Conservation (phyloP, 1,140 invertebrate species). For the Asbolus verrucosus region DNA sequence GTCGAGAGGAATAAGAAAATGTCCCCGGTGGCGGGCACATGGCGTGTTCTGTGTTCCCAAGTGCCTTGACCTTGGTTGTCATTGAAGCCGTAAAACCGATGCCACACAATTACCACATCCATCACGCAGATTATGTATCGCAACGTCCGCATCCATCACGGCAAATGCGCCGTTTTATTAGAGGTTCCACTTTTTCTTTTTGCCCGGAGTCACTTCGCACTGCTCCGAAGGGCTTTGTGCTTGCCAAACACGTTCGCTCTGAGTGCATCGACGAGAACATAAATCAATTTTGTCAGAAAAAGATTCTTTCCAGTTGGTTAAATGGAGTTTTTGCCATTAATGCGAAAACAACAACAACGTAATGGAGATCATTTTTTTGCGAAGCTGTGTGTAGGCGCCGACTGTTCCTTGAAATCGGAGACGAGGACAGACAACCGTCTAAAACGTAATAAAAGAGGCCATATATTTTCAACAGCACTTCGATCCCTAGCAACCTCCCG, state of each 20-base stretch:
- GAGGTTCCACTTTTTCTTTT: background rate
- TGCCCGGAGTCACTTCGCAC: too few relatives aligned
- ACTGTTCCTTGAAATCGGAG: background rate
- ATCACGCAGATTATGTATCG: conserved; percentile 3
- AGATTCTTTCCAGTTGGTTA: too few relatives aligned
- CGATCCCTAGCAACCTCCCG: conserved; percentile 40
- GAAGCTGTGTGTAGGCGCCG: background rate
- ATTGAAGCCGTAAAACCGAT: conserved; percentile 19
- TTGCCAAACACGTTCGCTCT: background rate
- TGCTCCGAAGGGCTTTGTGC: background rate
- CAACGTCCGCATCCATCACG: conserved; percentile 5
- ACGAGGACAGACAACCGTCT: conserved; percentile 4
- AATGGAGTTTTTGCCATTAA: too few relatives aligned
- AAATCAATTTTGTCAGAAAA: background rate
- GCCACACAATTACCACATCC: conserved; percentile 10
- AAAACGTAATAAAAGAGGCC: conserved; percentile 41
- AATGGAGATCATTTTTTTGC: background rate
- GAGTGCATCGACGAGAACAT: background rate
- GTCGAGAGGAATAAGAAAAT: background rate
- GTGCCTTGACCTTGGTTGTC: conserved; percentile 29
- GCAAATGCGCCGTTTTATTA: conserved; percentile 10
- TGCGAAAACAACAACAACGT: too few relatives aligned
- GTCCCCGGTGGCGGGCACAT: conserved; percentile 26
- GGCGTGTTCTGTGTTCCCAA: conserved; percentile 22
- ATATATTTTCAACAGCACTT: conserved; percentile 40